Evolutionary conservation across 2,113 vertebrate species (phyloP).

Genomic region (Narcine bancroftii): DNA sequence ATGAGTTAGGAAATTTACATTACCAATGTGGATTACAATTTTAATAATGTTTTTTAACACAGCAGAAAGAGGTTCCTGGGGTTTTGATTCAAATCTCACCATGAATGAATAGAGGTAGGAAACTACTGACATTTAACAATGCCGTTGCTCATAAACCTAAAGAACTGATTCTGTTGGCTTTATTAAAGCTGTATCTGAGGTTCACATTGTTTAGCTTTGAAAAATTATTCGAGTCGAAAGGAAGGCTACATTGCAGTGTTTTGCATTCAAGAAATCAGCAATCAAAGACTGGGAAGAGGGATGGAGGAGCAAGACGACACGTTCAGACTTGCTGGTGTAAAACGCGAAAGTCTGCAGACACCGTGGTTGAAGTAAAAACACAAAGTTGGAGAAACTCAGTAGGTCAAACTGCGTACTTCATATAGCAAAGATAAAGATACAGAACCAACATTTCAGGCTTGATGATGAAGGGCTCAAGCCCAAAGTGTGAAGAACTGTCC

Average conservation of each 20-base stretch:
- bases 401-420: too few relatives aligned
- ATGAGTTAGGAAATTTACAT: not conserved
- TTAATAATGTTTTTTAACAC: not conserved
- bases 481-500: too few relatives aligned
- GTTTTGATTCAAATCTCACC: not conserved
- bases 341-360: too few relatives aligned
- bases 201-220: not conserved
- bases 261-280: not conserved
- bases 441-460: too few relatives aligned
- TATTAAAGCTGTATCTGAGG: not conserved
- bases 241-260: not conserved
- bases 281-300: not conserved
- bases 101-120: not conserved
- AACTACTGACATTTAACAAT: not conserved
- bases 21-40: not conserved
- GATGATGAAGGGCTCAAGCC: too few relatives aligned
- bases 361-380: too few relatives aligned
- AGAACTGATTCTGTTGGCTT: not conserved
- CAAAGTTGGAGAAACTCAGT: too few relatives aligned
- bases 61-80: not conserved
- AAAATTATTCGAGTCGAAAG: not conserved
- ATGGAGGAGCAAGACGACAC: not conserved
- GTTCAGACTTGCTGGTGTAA: too few relatives aligned
- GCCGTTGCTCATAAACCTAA: too few relatives aligned
- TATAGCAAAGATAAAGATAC: too few relatives aligned